Conservation (phyloP, 2,797 vertebrate genomes). For the Alcedo quadribrachys region DNA sequence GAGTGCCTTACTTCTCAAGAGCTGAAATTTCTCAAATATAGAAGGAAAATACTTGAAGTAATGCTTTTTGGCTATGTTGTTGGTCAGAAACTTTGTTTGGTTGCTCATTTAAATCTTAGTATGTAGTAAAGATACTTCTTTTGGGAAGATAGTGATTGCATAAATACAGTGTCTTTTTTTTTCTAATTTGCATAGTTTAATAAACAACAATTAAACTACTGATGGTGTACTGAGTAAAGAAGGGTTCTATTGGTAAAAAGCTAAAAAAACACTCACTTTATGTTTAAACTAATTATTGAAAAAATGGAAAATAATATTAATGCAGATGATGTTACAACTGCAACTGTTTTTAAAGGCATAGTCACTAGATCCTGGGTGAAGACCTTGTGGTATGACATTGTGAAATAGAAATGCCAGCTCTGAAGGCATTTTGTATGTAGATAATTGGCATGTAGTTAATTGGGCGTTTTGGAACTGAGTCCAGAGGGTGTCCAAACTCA, state of each 20-base stretch:
- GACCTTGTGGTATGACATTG: background rate
- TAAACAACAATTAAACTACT: background rate
- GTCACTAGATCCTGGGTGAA: background rate
- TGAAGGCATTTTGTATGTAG: slow-evolving; percentile 42
- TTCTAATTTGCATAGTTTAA: background rate
- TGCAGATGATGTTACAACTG: background rate
- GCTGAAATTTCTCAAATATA: background rate
- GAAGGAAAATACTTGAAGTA: background rate
- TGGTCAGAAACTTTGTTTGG: background rate
- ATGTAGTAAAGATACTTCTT: background rate
- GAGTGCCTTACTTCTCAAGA: background rate
- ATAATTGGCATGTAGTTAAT: slow-evolving; percentile 37
- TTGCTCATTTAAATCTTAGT: background rate
- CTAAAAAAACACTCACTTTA: background rate
- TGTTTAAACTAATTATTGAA: background rate
- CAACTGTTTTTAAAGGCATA: background rate
- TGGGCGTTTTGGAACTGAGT: slow-evolving; percentile 34
- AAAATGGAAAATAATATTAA: background rate
- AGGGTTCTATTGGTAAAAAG: background rate
- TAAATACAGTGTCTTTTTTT: background rate
- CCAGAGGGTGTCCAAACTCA: slow-evolving; percentile 60
- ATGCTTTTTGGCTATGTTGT: background rate
- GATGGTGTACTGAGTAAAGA: background rate
- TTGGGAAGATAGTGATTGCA: background rate
- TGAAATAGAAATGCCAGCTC: slow-evolving; percentile 36